A percentile compares a stretch with the other conserved stretches of the same genome.
These are phyloP conservation scores for Paragorgia papillata DNA, from an alignment of 92 coral and sea anemone species.

Conservation along the genomic window DNA sequence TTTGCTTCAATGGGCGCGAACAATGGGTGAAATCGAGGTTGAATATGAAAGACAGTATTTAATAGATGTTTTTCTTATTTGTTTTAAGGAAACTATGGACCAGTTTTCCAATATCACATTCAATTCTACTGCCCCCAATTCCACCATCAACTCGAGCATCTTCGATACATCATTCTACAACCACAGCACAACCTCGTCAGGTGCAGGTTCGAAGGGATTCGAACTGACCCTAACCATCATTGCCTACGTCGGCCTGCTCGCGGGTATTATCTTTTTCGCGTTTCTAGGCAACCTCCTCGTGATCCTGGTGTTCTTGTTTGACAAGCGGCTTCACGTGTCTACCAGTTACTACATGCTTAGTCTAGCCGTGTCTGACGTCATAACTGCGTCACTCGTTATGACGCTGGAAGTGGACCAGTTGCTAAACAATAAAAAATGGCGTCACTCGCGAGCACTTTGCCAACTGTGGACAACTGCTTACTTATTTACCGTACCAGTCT, in stretches of 20 bases:
- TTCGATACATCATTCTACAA: background rate
- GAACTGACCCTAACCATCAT: background rate
- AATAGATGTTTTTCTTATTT: no score
- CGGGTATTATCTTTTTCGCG: conserved; percentile 62
- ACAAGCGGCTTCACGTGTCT: conserved; percentile 67
- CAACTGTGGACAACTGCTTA: conserved; percentile 83
- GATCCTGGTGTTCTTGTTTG: conserved; percentile 70
- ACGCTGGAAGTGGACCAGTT: conserved; percentile 86
- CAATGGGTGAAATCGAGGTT: no score
- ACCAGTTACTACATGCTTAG: conserved; percentile 84
- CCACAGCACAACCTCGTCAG: background rate
- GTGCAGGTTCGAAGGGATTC: background rate
- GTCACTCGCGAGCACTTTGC: conserved; percentile 68
- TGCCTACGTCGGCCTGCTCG: conserved; percentile 51
- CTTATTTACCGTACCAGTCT: conserved; percentile 86
- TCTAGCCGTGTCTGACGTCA: conserved; percentile 79
- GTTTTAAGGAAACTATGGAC: background rate
- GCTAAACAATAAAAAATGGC: conserved; percentile 65
- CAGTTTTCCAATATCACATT: background rate
- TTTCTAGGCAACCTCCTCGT: conserved; percentile 85
- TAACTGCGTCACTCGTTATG: conserved; percentile 78
- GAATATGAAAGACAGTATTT: no score
- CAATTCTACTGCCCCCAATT: background rate
- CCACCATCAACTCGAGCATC: conserved; percentile 4
- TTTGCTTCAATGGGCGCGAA: no score